Percentiles rank a stretch among this genome's conserved stretches.
Evolutionary conservation across 2,888 invertebrate species (phyloP).

Genomic region (Rhingia rostrata): DNA sequence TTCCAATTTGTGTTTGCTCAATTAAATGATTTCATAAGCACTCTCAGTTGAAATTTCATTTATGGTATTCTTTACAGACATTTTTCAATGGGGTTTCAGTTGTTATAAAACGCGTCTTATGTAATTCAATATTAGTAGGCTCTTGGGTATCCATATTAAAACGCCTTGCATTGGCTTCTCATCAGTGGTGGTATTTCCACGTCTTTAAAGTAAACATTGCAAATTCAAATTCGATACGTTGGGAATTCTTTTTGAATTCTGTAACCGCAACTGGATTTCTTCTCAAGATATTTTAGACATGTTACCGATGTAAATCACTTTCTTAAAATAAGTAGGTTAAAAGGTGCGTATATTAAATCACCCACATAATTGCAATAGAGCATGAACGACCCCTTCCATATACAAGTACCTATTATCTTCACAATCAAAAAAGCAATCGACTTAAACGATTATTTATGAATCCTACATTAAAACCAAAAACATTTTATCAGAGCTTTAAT

Average conservation of each 20-base stretch:
- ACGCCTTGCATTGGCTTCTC: conserved; percentile 25
- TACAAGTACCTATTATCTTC: background rate
- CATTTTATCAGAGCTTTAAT: conserved; percentile 12
- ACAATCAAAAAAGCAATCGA: background rate
- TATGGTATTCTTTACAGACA: conserved; percentile 38
- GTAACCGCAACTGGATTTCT: conserved; percentile 55
- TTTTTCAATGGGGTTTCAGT: conserved; percentile 49
- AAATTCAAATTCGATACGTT: conserved; percentile 30
- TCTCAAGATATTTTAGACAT: background rate
- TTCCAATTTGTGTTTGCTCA: background rate
- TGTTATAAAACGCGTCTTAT: conserved; percentile 38
- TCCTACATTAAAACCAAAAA: background rate
- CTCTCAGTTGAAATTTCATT: conserved; percentile 22
- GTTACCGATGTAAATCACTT: background rate
- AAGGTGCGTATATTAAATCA: background rate
- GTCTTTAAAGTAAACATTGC: conserved; percentile 26
- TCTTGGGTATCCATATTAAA: conserved; percentile 20
- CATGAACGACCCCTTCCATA: background rate
- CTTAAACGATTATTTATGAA: background rate
- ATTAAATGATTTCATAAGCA: conserved; percentile 23
- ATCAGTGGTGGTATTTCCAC: conserved; percentile 11
- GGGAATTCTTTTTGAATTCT: conserved; percentile 41
- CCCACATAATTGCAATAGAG: background rate
- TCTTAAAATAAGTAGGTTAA: background rate
- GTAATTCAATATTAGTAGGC: conserved; percentile 50